A percentile compares a stretch with the other conserved stretches of the same genome.
phyloP scores from a whole-genome alignment of 37 sponge, comb jelly and placozoan species.

The Oscarella lobularis region DNA sequence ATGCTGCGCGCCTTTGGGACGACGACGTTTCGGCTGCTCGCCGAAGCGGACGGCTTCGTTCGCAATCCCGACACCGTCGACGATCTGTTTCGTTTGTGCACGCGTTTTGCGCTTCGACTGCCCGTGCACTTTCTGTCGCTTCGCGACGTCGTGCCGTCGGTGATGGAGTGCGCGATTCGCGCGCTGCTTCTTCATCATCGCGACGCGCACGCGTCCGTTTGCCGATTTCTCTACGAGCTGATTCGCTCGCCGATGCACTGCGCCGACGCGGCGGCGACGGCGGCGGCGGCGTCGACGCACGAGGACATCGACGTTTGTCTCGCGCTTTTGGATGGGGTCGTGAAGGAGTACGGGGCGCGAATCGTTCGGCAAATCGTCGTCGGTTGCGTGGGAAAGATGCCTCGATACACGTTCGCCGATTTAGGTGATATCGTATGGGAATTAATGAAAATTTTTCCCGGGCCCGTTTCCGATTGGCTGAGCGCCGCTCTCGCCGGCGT shows the following conservation, averaged over 20 bases:
- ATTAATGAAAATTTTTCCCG: slow-evolving; percentile 19
- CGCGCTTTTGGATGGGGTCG: background rate
- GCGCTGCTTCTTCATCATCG: slow-evolving; percentile 55
- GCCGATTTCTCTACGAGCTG: slow-evolving; percentile 69
- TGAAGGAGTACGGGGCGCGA: background rate
- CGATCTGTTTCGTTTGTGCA: slow-evolving; percentile 82
- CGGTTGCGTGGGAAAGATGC: slow-evolving; percentile 29
- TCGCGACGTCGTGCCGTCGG: slow-evolving; percentile 20
- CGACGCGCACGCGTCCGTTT: slow-evolving; percentile 63
- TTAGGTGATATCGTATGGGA: slow-evolving; percentile 53
- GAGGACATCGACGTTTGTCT: background rate
- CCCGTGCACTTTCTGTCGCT: slow-evolving; percentile 36
- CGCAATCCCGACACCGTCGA: slow-evolving; percentile 88
- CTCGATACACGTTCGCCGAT: slow-evolving; percentile 40
- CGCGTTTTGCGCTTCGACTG: slow-evolving; percentile 58
- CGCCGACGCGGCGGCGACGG: background rate
- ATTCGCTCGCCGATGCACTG: slow-evolving; percentile 9
- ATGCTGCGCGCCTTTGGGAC: slow-evolving; percentile 19
- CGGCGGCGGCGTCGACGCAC: too few species aligned
- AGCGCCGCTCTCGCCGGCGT: background rate
- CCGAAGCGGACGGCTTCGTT: slow-evolving; percentile 35
- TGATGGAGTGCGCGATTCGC: slow-evolving; percentile 46
- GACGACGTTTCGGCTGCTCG: slow-evolving; percentile 44
- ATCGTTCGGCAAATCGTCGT: slow-evolving; percentile 21
- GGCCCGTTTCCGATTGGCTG: slow-evolving; percentile 17